Evolutionary conservation across 2,888 invertebrate genomes (phyloP).

Genomic region (Deilephila elpenor): DNA sequence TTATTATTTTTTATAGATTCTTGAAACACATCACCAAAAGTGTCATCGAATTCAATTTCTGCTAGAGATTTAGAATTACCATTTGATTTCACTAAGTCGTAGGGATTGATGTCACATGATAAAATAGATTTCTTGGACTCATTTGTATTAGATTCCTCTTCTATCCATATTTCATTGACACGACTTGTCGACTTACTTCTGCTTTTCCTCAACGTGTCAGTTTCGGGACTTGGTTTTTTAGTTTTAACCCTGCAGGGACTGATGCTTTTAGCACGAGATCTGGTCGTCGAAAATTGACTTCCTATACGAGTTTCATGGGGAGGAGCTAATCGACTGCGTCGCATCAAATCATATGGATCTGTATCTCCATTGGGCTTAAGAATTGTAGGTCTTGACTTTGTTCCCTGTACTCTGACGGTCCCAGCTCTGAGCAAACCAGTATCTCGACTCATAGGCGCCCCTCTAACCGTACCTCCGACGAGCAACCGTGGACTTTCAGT

Average conservation of each 20-base stretch:
- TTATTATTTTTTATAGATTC: conserved; percentile 67
- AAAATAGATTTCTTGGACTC: conserved; percentile 88
- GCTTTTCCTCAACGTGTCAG: conserved; percentile 70
- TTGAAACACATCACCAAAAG: conserved; percentile 73
- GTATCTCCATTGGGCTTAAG: conserved; percentile 84
- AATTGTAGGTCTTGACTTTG: conserved; percentile 86
- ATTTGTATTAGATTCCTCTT: conserved; percentile 63
- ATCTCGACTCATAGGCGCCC: conserved; percentile 77
- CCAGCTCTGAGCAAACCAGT: conserved; percentile 84
- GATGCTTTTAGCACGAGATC: conserved; percentile 83
- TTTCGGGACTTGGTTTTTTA: conserved; percentile 79
- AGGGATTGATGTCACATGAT: conserved; percentile 93
- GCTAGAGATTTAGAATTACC: conserved; percentile 76
- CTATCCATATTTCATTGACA: conserved; percentile 78
- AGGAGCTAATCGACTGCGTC: conserved; percentile 89
- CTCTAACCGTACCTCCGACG: conserved; percentile 86
- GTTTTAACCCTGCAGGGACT: conserved; percentile 84
- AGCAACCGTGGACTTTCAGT: conserved; percentile 83
- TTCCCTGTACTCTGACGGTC: conserved; percentile 86
- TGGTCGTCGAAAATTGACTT: conserved; percentile 79
- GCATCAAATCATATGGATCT: conserved; percentile 93
- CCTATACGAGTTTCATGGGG: conserved; percentile 84
- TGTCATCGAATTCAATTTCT: conserved; percentile 83
- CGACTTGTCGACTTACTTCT: conserved; percentile 80
- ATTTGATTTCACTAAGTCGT: conserved; percentile 88